A percentile compares a stretch with the other conserved stretches of the same genome.
These are phyloP conservation scores for Drosophila tripunctata DNA, from an alignment of 2,888 invertebrate genomes.

Conservation along the genomic window DNA sequence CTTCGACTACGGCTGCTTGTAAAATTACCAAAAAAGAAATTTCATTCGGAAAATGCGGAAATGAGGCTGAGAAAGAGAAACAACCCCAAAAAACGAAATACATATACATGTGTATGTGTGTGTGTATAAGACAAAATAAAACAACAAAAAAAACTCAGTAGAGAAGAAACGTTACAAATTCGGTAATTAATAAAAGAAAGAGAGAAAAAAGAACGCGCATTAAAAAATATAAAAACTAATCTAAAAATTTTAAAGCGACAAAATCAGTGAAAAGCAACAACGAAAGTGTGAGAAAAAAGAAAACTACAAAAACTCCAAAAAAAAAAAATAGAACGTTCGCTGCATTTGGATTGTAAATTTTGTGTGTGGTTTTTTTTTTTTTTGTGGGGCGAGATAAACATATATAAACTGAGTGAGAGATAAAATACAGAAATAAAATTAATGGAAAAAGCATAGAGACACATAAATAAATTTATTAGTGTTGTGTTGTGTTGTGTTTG, in stretches of 20 bases:
- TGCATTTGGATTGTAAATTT: constrained; percentile 75
- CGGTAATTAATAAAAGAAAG: constrained; percentile 51
- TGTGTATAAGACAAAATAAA: constrained; percentile 38
- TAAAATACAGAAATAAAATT: constrained; percentile 77
- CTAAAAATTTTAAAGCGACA: constrained; percentile 23
- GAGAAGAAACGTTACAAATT: constrained; percentile 25
- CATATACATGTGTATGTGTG: constrained; percentile 40
- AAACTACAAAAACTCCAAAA: constrained; percentile 9
- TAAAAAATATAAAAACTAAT: constrained; percentile 8
- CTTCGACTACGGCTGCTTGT: too few species aligned
- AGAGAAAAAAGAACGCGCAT: constrained; percentile 27
- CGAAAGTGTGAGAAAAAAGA: constrained; percentile 70
- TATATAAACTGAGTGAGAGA: constrained; percentile 72
- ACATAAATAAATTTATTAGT: constrained; percentile 45
- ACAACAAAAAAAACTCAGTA: background rate
- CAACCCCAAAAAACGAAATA: constrained; percentile 71
- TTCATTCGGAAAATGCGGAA: constrained; percentile 78
- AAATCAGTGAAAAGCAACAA: constrained; percentile 55
- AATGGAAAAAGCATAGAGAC: constrained; percentile 70
- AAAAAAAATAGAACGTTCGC: constrained; percentile 29
- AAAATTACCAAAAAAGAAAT: constrained; percentile 78
- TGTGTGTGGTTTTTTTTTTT: constrained; percentile 10
- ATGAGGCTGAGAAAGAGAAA: constrained; percentile 71
- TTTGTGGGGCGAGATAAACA: constrained; percentile 69
- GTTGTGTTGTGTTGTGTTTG: constrained; percentile 21